Conservation (phyloP, 2,113 vertebrate genomes). For the Oncorhynchus nerka region DNA sequence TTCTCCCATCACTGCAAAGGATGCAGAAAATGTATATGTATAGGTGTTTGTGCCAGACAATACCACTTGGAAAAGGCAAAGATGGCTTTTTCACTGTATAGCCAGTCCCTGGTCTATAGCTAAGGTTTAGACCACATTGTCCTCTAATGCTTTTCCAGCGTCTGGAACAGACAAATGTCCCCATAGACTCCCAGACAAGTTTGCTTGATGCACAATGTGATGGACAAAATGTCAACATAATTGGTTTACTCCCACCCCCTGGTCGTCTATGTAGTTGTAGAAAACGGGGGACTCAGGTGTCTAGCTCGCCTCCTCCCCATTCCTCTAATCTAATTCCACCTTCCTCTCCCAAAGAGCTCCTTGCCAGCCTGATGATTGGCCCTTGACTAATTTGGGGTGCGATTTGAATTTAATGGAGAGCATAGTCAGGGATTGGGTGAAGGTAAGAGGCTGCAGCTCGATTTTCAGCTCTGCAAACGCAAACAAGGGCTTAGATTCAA, state of each 20-base stretch:
- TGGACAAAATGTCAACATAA: slow-evolving; percentile 61
- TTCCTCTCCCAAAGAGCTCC: slow-evolving; percentile 54
- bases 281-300: slow-evolving; percentile 70
- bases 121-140: neutral
- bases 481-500: slow-evolving; percentile 20
- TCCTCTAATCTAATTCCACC: slow-evolving; percentile 68
- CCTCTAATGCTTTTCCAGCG: neutral
- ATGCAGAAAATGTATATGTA: neutral
- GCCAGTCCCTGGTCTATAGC: neutral
- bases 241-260: slow-evolving; percentile 55
- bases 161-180: neutral
- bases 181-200: slow-evolving; percentile 18
- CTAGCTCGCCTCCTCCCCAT: slow-evolving; percentile 45
- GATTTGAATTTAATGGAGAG: slow-evolving; percentile 63
- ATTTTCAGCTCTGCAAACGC: slow-evolving; percentile 13
- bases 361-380: slow-evolving; percentile 45
- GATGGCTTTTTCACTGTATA: neutral
- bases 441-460: slow-evolving; percentile 2
- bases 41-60: neutral
- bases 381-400: slow-evolving; percentile 57
- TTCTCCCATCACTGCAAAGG: neutral
- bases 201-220: slow-evolving; percentile 53
- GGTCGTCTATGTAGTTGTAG: slow-evolving; percentile 43
- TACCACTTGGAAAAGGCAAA: no score
- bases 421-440: slow-evolving; percentile 19